Evolutionary conservation across 64 coral and sea anemone genomes (phyloP), one percentile per base, ranked within the genome.

Genomic region (Cladopsammia gracilis): DNA sequence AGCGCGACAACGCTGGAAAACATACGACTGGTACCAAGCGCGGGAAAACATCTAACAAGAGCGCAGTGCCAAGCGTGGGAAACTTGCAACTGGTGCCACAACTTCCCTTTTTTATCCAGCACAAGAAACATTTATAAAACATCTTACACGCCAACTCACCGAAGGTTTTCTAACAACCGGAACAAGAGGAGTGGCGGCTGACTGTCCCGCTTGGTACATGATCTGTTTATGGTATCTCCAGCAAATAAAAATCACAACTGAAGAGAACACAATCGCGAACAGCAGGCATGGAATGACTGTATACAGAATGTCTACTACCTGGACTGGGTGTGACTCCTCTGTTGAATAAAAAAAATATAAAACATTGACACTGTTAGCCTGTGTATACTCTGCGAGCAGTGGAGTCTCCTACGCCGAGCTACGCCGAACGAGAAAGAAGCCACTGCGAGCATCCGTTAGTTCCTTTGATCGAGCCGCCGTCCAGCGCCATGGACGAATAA

Each of bases 231-330:
- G 87, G 67, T 82, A 96, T 70, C 88, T 87, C 83, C 94, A 98
- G 46, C 94, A 94, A 34, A 98, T 58, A 6, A 93, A 58, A 53
- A 98, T 98, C 24, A 98, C 88, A 7, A 94, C 94, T 72, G 87
- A 91, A 22, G 91, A 87, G 19, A 98, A 94, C 9, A 96, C 58
- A 22, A 98, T 71, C 15, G 70, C 97, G 12, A 98, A 93, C 47
- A 98, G 13, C 11, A 96, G 69, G 34, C 97, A 98, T 1, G 97
- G 97, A 73, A 98, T 96, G 20, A 98, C 94, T 15, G 91, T 98
- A 60, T 96, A 98, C 13, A 98, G 77, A 43, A 98, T 93, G 77
- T 87, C 96, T 10, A 93, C 88, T 8, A 96, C 43, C 52, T 96
- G 75, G 10, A 93, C 90, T 58, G 62, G 18, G 4, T 81, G 90